Evolutionary conservation across 2,888 invertebrate genomes (phyloP), one percentile per base, ranked within the genome.

Genomic region (Megastigmus dorsalis): DNA sequence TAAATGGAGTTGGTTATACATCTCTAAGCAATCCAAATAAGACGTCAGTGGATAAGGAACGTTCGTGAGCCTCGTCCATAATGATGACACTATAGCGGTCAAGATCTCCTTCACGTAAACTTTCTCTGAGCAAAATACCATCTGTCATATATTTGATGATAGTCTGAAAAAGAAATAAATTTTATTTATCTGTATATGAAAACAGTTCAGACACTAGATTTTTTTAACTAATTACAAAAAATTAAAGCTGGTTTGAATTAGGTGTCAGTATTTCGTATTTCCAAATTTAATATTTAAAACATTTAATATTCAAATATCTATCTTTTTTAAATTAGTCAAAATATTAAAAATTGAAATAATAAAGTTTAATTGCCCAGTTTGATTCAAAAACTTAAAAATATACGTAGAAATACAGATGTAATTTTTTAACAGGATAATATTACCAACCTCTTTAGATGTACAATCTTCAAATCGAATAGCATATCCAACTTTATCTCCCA

Each of bases 401-500:
- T n/a, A n/a, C n/a, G n/a, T n/a, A n/a, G n/a, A n/a, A n/a, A n/a
- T n/a, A n/a, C n/a, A n/a, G n/a, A 48, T 45, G 26, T 38, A 43
- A 48, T 52, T 23, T 10, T n/a, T 33, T 28, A 43, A 43, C 2
- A n/a, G n/a, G n/a, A n/a, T n/a, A n/a, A 9, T 38, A 26, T 33
- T 13, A 74, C 78, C 75, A 80, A 91, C 91, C 84, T 88, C 92
- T 77, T 97, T 96, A 0, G 95, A 95, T 0, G 99, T 99, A 88
- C 99, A 99, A 89, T 99, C 99, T 88, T 99, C 99, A 89, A 99
- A 99, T 83, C 99, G 96, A 86, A 99, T 99, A 20, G 99, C 98
- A 89, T 99, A 99, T 13, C 99, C 99, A 7, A 99, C 95, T 85
- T 97, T 96, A 78, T 97, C 95, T 10, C 94, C 98, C 48, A 98